Evolutionary conservation across 2,113 vertebrate genomes (phyloP).

Genomic region (Oreocharis arfaki): DNA sequence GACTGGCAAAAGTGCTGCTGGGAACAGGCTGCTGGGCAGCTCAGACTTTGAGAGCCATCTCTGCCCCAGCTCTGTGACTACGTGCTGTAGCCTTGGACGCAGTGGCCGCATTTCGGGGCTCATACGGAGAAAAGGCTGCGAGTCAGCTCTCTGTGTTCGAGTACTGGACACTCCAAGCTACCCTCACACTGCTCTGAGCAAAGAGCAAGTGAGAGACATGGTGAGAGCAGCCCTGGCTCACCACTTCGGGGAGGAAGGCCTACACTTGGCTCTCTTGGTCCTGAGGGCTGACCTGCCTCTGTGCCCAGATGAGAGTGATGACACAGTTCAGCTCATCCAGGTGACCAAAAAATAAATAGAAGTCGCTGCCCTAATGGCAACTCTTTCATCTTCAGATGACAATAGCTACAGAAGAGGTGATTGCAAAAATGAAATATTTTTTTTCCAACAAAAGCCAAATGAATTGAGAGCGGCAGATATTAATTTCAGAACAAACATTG

Average conservation of each 20-base stretch:
- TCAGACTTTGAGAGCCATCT: conserved; percentile 69
- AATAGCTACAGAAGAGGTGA: not conserved
- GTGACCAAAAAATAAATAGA: conserved; percentile 2
- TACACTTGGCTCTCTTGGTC: conserved; percentile 77
- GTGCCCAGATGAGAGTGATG: conserved; percentile 19
- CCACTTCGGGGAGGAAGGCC: conserved; percentile 67
- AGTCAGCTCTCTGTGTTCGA: conserved; percentile 62
- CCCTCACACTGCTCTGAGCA: conserved; percentile 65
- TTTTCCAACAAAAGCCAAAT: not conserved
- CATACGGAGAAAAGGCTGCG: conserved; percentile 61
- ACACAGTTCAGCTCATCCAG: conserved; percentile 55
- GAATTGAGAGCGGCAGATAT: fast-evolving
- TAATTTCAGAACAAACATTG: not conserved
- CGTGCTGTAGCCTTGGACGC: conserved; percentile 30
- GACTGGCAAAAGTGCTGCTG: conserved; percentile 81
- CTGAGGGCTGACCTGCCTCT: conserved; percentile 73
- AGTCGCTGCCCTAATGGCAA: not conserved
- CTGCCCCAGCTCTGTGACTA: conserved; percentile 65
- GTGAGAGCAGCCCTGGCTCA: conserved; percentile 51
- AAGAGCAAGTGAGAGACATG: conserved; percentile 20
- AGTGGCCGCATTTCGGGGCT: conserved; percentile 51
- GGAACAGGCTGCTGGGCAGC: conserved; percentile 82
- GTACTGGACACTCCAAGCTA: conserved; percentile 80
- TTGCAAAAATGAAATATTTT: not conserved
- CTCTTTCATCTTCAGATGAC: not conserved